Evolutionary conservation across 2,797 vertebrate species (phyloP).

Genomic region (Geotrypetes seraphini): DNA sequence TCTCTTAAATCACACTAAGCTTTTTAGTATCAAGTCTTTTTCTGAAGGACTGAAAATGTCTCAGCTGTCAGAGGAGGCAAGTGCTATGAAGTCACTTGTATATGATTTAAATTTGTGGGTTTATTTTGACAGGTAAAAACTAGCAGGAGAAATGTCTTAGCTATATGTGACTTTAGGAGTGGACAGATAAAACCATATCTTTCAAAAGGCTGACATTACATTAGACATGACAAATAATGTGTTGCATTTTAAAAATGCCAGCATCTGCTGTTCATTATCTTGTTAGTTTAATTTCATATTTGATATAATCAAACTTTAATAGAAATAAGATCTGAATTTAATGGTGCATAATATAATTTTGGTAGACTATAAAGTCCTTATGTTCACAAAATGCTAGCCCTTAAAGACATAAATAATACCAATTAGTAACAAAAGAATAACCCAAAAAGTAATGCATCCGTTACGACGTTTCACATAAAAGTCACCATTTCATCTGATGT

Average conservation of each 20-base stretch:
- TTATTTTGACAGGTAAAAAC: constrained; percentile 5
- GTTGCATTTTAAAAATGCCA: no score
- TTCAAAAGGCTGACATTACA: no score
- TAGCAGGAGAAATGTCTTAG: constrained; percentile 6
- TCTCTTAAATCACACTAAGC: constrained; percentile 23
- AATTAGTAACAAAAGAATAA: no score
- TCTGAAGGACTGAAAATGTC: constrained; percentile 19
- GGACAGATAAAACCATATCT: constrained; percentile 5
- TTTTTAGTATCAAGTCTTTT: constrained; percentile 35
- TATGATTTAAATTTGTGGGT: constrained; percentile 13
- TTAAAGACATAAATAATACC: no score
- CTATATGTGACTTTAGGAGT: constrained; percentile 12
- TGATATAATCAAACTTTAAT: constrained; percentile 12
- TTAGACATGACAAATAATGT: no score
- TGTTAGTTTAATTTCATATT: background rate
- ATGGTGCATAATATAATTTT: no score
- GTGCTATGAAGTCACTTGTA: constrained; percentile 21
- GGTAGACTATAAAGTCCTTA: no score
- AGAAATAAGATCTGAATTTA: background rate
- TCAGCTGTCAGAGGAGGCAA: constrained; percentile 28
- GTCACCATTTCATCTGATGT: no score
- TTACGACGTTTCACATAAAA: no score
- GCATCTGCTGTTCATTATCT: background rate
- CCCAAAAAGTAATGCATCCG: no score
- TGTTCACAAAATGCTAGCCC: no score